Conservation (phyloP, 2,888 invertebrate genomes). For the Lycocerus yunnanus region DNA sequence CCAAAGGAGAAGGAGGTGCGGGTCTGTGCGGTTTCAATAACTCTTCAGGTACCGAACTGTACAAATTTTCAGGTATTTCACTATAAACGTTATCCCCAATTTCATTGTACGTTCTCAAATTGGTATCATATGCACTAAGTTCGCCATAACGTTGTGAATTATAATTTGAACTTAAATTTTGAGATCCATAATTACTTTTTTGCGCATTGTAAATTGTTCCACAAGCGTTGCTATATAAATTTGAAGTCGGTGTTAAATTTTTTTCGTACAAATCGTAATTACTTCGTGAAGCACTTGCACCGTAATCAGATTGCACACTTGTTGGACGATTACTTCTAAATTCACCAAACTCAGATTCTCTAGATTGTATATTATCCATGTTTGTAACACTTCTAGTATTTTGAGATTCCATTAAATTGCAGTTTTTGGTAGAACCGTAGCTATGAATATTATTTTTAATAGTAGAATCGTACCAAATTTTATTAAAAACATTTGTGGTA, state of each 20-base stretch:
- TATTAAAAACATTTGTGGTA: slow-evolving; percentile 55
- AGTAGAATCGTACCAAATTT: slow-evolving; percentile 58
- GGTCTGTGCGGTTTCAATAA: slow-evolving; percentile 53
- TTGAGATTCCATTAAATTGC: slow-evolving; percentile 19
- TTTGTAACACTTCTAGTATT: slow-evolving; percentile 6
- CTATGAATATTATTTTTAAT: slow-evolving; percentile 30
- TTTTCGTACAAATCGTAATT: background rate
- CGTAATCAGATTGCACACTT: slow-evolving; percentile 1
- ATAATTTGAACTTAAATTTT: slow-evolving; percentile 11
- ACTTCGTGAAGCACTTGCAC: background rate
- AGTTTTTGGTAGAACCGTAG: slow-evolving; percentile 19
- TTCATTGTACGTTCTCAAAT: slow-evolving; percentile 43
- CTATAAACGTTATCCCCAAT: slow-evolving; percentile 47
- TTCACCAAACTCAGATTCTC: slow-evolving; percentile 42
- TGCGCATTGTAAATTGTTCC: background rate
- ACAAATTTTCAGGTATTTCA: slow-evolving; percentile 53
- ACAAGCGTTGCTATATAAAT: background rate
- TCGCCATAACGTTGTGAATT: slow-evolving; percentile 18
- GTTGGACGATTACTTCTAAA: slow-evolving; percentile 44
- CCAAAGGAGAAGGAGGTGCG: slow-evolving; percentile 52
- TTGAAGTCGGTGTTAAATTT: background rate
- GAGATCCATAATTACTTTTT: slow-evolving; percentile 8
- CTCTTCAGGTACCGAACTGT: slow-evolving; percentile 51
- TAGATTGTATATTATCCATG: background rate
- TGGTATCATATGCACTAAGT: slow-evolving; percentile 28